Conservation (phyloP, 2,113 vertebrate species). For the Trogon surrucura region DNA sequence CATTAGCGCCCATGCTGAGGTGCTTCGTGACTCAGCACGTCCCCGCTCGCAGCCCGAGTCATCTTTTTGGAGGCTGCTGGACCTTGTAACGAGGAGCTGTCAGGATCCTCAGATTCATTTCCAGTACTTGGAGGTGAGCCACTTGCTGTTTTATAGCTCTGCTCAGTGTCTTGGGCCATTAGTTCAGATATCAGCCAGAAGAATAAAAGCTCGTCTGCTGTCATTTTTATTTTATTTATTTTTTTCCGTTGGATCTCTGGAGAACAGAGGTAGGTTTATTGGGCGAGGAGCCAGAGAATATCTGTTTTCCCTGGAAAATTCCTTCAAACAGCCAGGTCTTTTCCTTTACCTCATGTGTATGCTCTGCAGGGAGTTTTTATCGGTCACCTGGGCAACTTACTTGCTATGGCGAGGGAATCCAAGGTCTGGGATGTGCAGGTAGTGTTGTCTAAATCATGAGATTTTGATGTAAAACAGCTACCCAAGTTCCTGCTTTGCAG, state of each 20-base stretch:
- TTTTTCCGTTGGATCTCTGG: not conserved
- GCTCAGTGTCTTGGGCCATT: constrained; percentile 19
- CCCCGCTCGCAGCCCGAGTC: not conserved
- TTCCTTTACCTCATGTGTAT: not conserved
- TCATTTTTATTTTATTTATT: not conserved
- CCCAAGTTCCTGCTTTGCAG: not conserved
- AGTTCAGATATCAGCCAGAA: constrained; percentile 27
- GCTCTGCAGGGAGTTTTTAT: not conserved
- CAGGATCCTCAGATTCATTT: constrained; percentile 1
- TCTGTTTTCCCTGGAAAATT: not conserved
- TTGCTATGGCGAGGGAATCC: not conserved
- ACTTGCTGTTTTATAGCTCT: not conserved
- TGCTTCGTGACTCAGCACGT: not conserved
- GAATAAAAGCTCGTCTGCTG: not conserved
- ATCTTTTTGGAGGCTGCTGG: not conserved
- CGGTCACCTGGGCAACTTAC: not conserved
- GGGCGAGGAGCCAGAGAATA: not conserved
- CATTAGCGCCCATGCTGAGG: rapidly evolving
- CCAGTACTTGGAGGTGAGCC: constrained; percentile 12
- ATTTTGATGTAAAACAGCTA: not conserved
- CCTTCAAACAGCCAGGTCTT: not conserved
- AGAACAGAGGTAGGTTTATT: not conserved
- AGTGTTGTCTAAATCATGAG: not conserved
- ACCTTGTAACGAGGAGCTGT: not conserved
- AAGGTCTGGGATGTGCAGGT: not conserved